A percentile compares a stretch with the other conserved stretches of the same genome.
Conservation (phyloP, 2,113 vertebrate genomes). For the Colius striatus region DNA sequence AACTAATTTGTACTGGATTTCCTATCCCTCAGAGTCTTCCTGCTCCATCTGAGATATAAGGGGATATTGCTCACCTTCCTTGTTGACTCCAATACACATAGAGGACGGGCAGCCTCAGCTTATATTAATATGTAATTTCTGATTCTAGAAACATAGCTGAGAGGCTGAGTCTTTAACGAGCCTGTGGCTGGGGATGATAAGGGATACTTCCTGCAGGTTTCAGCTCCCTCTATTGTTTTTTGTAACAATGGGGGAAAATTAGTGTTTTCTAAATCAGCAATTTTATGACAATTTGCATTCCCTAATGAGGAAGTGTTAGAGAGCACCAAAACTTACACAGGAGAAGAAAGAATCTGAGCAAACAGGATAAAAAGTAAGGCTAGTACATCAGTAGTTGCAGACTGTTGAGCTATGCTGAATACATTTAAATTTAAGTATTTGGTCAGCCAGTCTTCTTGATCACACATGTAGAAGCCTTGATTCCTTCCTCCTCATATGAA, state of each 20-base stretch:
- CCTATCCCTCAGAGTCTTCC: not conserved
- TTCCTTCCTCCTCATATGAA: not conserved
- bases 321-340: not conserved
- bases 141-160: not conserved
- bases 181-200: not conserved
- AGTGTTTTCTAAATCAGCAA: conserved; percentile 29
- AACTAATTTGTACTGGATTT: not conserved
- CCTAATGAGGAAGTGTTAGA: not conserved
- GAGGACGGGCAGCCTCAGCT: not conserved
- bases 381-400: not conserved
- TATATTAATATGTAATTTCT: not conserved
- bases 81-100: not conserved
- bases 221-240: conserved; percentile 30
- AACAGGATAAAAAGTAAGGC: not conserved
- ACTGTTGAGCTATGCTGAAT: not conserved
- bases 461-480: fast-evolving
- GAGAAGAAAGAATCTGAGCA: not conserved
- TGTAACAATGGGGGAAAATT: conserved; percentile 9
- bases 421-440: not conserved
- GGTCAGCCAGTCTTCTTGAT: not conserved
- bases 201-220: conserved; percentile 14
- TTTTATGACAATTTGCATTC: not conserved
- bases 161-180: not conserved
- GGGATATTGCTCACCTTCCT: not conserved
- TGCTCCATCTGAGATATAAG: not conserved